Percentiles rank a stretch among this genome's conserved stretches.
These are phyloP conservation scores for Neoaliturus tenellus DNA, from an alignment of 2,888 invertebrate genomes.

Conservation along the genomic window DNA sequence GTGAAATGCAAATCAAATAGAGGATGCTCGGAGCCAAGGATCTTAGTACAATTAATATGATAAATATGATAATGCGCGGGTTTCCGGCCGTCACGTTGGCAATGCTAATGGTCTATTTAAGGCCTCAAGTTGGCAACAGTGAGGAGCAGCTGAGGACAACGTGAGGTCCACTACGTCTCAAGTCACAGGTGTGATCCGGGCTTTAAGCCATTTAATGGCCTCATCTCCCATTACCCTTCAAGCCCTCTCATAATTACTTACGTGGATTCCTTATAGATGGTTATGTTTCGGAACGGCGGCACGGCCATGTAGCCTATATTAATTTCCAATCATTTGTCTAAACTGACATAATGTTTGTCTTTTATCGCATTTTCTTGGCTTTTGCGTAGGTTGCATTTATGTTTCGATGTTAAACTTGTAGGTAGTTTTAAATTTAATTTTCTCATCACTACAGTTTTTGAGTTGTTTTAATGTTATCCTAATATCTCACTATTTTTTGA, in stretches of 20 bases:
- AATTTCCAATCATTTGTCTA: too few relatives aligned
- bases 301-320: too few relatives aligned
- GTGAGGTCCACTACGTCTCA: conserved; percentile 43
- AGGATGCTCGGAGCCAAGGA: not conserved
- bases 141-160: conserved; percentile 29
- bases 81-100: conserved; percentile 22
- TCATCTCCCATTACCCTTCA: conserved; percentile 17
- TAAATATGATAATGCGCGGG: conserved; percentile 32
- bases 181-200: conserved; percentile 33
- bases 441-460: too few relatives aligned
- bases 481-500: too few relatives aligned
- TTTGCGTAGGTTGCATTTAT: too few relatives aligned
- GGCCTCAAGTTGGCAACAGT: conserved; percentile 33
- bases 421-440: too few relatives aligned
- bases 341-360: too few relatives aligned
- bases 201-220: conserved; percentile 48
- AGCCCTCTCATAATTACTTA: conserved; percentile 35
- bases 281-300: not conserved
- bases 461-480: too few relatives aligned
- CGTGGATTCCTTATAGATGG: conserved; percentile 41
- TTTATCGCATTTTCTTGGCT: too few relatives aligned
- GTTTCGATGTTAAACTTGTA: too few relatives aligned
- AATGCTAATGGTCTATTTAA: conserved; percentile 50
- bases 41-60: conserved; percentile 25
- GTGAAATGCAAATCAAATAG: not conserved